A percentile compares a stretch with the other conserved stretches of the same genome.
phyloP scores from a whole-genome alignment of 2,888 invertebrate species.

The Reticulitermes lucifugus region DNA sequence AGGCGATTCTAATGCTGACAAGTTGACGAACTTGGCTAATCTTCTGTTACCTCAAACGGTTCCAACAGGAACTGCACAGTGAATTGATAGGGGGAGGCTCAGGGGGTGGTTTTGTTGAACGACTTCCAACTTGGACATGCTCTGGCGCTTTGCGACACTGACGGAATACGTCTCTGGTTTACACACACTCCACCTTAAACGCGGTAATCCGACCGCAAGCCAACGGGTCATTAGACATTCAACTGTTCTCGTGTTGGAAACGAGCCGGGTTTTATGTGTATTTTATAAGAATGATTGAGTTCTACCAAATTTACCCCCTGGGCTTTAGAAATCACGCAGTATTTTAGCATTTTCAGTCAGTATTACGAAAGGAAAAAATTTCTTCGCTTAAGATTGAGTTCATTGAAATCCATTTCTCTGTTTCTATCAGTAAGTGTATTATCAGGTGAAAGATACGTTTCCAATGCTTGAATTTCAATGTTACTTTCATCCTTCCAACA shows the following conservation, averaged over 20 bases:
- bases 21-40: slow-evolving; percentile 13
- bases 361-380: not conserved
- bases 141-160: not conserved
- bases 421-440: not conserved
- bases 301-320: not conserved
- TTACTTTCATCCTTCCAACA: not conserved
- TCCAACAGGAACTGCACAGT: not conserved
- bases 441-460: not conserved
- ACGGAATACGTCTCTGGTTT: not conserved
- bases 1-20: slow-evolving; percentile 27
- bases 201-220: slow-evolving; percentile 11
- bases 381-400: not conserved
- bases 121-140: slow-evolving; percentile 16
- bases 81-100: not conserved
- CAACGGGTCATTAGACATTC: slow-evolving; percentile 18
- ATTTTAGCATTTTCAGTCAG: not conserved
- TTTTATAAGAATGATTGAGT: not conserved
- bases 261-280: not conserved
- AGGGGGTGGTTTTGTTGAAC: not conserved
- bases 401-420: not conserved
- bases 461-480: not conserved
- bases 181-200: slow-evolving; percentile 18
- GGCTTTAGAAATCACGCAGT: not conserved
- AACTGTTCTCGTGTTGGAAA: not conserved
- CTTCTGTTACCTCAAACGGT: not conserved